Evolutionary conservation across 1,140 invertebrate species (phyloP), one percentile per base, ranked within the genome.

Genomic region (Zophobas morio): DNA sequence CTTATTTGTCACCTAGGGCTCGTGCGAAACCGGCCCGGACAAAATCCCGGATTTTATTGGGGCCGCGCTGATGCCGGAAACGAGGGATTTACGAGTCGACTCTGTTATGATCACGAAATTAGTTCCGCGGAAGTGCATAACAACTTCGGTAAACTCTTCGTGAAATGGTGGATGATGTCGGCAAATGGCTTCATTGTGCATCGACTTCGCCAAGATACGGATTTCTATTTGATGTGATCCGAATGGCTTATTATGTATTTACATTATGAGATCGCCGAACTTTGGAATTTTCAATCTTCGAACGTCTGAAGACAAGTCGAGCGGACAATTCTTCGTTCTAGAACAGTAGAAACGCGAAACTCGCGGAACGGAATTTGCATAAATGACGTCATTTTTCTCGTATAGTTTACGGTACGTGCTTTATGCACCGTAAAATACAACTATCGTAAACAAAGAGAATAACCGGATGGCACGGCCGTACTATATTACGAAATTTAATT

Each of bases 401-500:
- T 57, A 57, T 57, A 57, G 54, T 57, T 35, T 57, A 20, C 54
- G 42, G 6, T 4, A 46, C 42, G 42, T 46, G 42, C 6, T 46
- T 46, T 46, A 46, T 53, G 20, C 20, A n/a, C 49, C 5, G 6
- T 57, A 35, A 35, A 57, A 35, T 35, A 57, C 32, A 57, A 57
- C 54, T 57, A 57, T 35, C 8, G 39, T 32, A 66, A 66, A 66
- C 60, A 66, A 66, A 34, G 49, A 20, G 20, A 51, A 6, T 46
- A 46, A 20, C 6, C 6, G 49, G 49, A 51, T 20, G 20, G 49
- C 49, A 20, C 60, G 39, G 32, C 60, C 5, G 20, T 20, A 66
- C 40, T 66, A 66, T 66, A 66, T 66, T 66, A 47, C 60, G 32
- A 66, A 66, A 66, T 66, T 66, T 66, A 66, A 66, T 66, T 66